A percentile compares a stretch with the other conserved stretches of the same genome.
These are phyloP conservation scores for Cardiocondyla obscurior DNA, from an alignment of 1,140 invertebrate genomes.

Conservation along the genomic window DNA sequence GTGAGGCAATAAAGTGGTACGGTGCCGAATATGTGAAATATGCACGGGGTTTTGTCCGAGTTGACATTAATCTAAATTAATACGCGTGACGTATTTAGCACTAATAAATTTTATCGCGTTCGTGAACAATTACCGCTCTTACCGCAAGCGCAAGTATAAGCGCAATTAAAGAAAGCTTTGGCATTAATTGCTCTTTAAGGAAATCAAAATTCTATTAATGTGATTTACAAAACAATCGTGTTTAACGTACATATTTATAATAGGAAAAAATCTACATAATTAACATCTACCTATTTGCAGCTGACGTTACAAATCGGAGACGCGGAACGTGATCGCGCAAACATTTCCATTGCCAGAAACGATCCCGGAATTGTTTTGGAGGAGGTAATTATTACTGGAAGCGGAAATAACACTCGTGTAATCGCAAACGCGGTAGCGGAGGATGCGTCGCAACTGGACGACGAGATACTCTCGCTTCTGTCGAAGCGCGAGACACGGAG, in stretches of 20 bases:
- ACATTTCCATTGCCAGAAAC: neutral
- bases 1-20: neutral
- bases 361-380: slow-evolving; percentile 14
- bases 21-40: slow-evolving; percentile 26
- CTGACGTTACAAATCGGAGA: slow-evolving; percentile 20
- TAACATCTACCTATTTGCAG: slow-evolving; percentile 16
- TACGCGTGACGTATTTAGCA: slow-evolving; percentile 1
- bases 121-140: neutral
- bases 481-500: neutral
- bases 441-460: neutral
- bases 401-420: neutral
- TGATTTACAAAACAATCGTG: neutral
- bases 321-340: neutral
- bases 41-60: neutral
- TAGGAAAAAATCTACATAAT: neutral
- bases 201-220: neutral
- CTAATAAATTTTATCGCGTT: slow-evolving; percentile 20
- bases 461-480: neutral
- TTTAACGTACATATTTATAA: neutral
- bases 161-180: neutral
- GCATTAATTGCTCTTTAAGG: neutral
- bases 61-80: slow-evolving; percentile 37
- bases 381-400: slow-evolving; percentile 32
- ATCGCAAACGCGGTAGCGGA: neutral
- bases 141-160: neutral